Percentiles rank a stretch among this genome's conserved stretches.
phyloP scores from a whole-genome alignment of 2,113 vertebrate species.

The Pionites leucogaster region DNA sequence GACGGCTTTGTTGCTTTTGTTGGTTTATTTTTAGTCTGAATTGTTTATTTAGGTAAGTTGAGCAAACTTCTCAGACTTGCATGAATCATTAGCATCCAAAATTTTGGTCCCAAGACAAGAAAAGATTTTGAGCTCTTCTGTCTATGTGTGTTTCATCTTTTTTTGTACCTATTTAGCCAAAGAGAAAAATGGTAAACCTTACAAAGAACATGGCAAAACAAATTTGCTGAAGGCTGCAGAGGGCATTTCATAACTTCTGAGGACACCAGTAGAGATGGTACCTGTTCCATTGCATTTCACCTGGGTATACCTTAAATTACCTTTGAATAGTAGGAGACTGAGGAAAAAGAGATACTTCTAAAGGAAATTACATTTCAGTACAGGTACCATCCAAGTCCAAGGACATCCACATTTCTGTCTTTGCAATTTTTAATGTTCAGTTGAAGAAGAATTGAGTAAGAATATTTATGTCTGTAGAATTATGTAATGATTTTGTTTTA shows the following conservation, averaged over 20 bases:
- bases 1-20: background rate
- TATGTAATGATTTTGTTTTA: slow-evolving; percentile 8
- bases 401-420: background rate
- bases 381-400: background rate
- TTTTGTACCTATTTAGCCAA: background rate
- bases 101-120: background rate
- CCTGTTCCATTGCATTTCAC: background rate
- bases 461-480: background rate
- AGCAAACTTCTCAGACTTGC: background rate
- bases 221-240: background rate
- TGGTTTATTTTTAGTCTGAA: background rate
- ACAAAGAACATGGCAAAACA: background rate
- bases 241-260: background rate
- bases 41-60: background rate
- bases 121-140: background rate
- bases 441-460: background rate
- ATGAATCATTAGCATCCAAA: background rate
- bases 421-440: background rate
- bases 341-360: background rate
- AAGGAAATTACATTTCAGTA: background rate
- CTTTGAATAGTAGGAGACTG: background rate
- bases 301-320: background rate
- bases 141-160: background rate
- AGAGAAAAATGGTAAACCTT: background rate
- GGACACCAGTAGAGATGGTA: background rate